A percentile compares a stretch with the other conserved stretches of the same genome.
phyloP scores from a whole-genome alignment of 1,140 invertebrate species.

The Ceratina australensis region DNA sequence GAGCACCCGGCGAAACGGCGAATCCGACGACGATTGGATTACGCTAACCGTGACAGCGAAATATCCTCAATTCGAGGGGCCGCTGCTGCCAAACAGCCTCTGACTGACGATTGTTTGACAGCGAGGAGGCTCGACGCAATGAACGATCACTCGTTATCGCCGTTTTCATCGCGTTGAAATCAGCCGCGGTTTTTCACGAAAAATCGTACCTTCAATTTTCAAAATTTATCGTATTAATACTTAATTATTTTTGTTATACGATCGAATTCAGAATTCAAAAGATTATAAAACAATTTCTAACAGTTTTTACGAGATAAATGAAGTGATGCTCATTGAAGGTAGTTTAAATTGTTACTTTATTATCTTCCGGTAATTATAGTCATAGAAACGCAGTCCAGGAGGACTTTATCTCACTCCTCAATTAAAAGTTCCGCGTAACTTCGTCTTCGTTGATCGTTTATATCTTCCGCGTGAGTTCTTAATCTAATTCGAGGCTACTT shows the following conservation, averaged over 20 bases:
- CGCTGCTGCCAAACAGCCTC: neutral
- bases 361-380: neutral
- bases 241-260: too few species aligned
- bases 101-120: constrained; percentile 24
- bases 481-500: neutral
- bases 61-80: constrained; percentile 30
- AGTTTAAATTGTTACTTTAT: too few species aligned
- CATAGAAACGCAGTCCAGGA: neutral
- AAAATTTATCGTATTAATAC: too few species aligned
- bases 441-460: neutral
- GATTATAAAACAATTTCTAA: too few species aligned
- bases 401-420: neutral
- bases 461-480: neutral
- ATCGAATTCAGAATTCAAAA: too few species aligned
- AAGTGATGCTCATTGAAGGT: too few species aligned
- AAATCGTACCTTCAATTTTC: too few species aligned
- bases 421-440: constrained; percentile 18
- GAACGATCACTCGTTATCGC: neutral
- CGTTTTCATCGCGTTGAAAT: too few species aligned
- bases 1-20: constrained; percentile 18
- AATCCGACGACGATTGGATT: constrained; percentile 26
- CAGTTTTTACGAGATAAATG: too few species aligned
- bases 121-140: constrained; percentile 3
- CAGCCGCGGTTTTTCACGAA: neutral
- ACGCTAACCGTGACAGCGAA: constrained; percentile 43